Evolutionary conservation across 2,113 vertebrate genomes (phyloP).

Genomic region (Xyrauchen texanus): DNA sequence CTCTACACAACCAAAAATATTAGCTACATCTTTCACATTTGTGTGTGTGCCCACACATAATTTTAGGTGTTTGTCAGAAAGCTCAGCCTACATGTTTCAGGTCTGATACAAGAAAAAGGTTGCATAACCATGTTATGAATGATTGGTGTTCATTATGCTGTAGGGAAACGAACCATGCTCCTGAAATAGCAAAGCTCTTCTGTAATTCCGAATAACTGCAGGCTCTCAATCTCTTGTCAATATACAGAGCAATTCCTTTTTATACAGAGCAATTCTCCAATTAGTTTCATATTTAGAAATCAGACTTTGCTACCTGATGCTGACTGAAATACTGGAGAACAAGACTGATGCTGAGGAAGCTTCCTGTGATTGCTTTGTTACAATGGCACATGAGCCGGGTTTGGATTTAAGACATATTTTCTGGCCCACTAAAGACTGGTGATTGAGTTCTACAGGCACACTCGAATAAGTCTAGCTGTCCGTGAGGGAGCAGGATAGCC

Average conservation of each 20-base stretch:
- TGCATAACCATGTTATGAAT: slow-evolving; percentile 43
- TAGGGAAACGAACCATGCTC: slow-evolving; percentile 30
- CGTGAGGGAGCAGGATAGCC: neutral
- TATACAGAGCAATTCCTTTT: too few relatives aligned
- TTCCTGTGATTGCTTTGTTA: neutral
- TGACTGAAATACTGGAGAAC: neutral
- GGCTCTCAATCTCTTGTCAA: neutral
- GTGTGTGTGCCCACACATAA: slow-evolving; percentile 9
- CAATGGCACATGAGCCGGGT: too few relatives aligned
- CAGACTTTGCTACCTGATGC: neutral
- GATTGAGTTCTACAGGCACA: neutral
- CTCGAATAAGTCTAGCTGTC: neutral
- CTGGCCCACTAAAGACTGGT: slow-evolving; percentile 22
- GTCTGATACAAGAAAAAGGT: slow-evolving; percentile 33
- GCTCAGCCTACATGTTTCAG: slow-evolving; percentile 24
- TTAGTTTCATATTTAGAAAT: neutral
- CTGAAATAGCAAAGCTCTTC: slow-evolving; percentile 30
- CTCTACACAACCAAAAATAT: neutral
- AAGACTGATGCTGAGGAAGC: too few relatives aligned
- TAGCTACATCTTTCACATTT: neutral
- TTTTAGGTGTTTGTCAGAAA: slow-evolving; percentile 31
- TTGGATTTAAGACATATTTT: neutral
- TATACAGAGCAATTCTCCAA: too few relatives aligned
- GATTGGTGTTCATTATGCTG: slow-evolving; percentile 39
- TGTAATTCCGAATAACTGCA: slow-evolving; percentile 21